Conservation (phyloP, 2,113 vertebrate genomes). For the Calyptommatus sinebrachiatus region DNA sequence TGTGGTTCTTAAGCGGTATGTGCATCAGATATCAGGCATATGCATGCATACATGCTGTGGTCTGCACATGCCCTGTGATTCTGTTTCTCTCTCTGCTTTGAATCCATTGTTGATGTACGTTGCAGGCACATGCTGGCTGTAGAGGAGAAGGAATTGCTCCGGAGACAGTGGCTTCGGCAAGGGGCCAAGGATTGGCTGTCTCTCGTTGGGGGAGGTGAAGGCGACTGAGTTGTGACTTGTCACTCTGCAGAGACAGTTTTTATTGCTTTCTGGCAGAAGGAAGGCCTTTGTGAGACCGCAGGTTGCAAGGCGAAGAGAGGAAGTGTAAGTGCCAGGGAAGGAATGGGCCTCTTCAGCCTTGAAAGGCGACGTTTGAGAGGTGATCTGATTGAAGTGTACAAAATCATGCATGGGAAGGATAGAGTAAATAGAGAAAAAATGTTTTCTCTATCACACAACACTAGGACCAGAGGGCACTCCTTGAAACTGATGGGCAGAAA, state of each 20-base stretch:
- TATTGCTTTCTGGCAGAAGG: conserved; percentile 35
- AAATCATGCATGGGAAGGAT: too few species aligned
- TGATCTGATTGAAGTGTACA: too few species aligned
- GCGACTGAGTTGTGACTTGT: conserved; percentile 57
- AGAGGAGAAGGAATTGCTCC: conserved; percentile 71
- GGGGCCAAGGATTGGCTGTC: conserved; percentile 68
- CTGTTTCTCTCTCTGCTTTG: background rate
- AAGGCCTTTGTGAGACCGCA: background rate
- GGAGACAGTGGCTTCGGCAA: conserved; percentile 83
- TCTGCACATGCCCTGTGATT: background rate
- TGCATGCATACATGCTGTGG: background rate
- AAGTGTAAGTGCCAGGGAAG: background rate
- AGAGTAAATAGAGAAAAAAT: too few species aligned
- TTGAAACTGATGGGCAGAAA: too few species aligned
- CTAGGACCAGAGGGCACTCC: too few species aligned
- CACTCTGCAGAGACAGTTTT: conserved; percentile 23
- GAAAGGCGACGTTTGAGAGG: too few species aligned
- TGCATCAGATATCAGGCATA: too few species aligned
- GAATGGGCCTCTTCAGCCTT: too few species aligned
- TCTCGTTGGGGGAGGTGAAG: conserved; percentile 64
- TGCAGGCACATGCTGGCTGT: conserved; percentile 59
- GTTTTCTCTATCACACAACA: too few species aligned
- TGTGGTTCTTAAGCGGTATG: background rate
- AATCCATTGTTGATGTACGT: background rate
- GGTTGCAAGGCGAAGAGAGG: background rate